Base-by-base conservation (phyloP, 1,140 invertebrate genomes). In the Araneus ventricosus region DNA sequence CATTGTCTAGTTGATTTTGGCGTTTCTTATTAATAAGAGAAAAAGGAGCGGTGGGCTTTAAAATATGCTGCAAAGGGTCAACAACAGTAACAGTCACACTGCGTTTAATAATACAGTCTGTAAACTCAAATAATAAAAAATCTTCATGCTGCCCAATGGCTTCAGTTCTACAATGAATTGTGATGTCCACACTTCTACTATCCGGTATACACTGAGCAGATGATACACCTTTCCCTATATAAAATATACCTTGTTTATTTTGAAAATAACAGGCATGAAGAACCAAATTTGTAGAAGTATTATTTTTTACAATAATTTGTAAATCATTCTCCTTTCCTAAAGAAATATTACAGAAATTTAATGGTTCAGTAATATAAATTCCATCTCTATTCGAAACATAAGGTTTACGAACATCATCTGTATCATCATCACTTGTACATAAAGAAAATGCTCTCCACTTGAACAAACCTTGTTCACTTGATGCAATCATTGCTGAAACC, bases 361-460 rank as follows among this genome's bases (percentile, higher is more conserved):
- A 63, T 2, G 84, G 85, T 20, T 88, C 91, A 27, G 91, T 93
- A 80, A 93, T 93, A 61, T 27, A 59, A 59, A 93, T 67, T 59
- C 82, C 91, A 34, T 93, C 91, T 24, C 24, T 75, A 37, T 80
- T 75, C 2, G 41, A 6, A 8, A 93, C 14, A 39, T 22, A 52
- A 27, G 91, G 91, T 59, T 93, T 93, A 17, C 45, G 41, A 20
- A 14, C 34, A 87, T 75, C 37, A 27, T 63, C 61, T 27, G n/a
- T 63, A 59, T 93, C 91, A 61, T 24, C 20, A 39, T 20, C 22
- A 24, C 84, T 88, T 20, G 80, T 57, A 41, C 59, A 70, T 14
- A 93, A 59, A 59, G 91, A 93, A 93, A 87, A 93, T 8, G 91
- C 91, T 79, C 91, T 67, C 91, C 91, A 93, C 20, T 88, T 75